These are phyloP conservation scores for Athalia rosae DNA, from an alignment of 2,888 invertebrate genomes.

Conservation along the genomic window DNA sequence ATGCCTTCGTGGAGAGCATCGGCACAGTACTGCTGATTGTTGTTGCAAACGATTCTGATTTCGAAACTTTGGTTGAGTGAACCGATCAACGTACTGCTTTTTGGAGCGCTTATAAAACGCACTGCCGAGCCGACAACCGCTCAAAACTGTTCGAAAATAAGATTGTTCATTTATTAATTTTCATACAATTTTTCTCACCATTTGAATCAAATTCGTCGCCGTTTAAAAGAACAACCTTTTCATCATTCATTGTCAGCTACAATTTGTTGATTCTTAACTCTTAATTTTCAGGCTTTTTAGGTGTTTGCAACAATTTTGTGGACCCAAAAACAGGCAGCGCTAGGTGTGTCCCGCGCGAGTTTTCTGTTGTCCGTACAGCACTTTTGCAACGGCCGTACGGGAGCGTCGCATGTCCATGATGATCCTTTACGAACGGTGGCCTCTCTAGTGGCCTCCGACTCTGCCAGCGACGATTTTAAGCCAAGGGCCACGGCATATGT, in stretches of 20 bases:
- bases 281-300: too few species aligned
- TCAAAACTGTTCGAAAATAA: conserved; percentile 28
- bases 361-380: too few species aligned
- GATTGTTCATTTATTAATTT: conserved; percentile 19
- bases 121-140: not conserved
- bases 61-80: not conserved
- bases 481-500: not conserved
- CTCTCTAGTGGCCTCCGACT: too few species aligned
- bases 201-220: conserved; percentile 32
- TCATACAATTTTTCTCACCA: conserved; percentile 26
- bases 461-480: too few species aligned
- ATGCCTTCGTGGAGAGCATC: not conserved
- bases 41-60: not conserved
- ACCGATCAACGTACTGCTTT: not conserved
- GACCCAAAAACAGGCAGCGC: too few species aligned
- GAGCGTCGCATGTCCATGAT: too few species aligned
- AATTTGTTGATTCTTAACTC: not conserved
- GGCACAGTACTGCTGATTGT: not conserved
- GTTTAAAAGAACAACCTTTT: conserved; percentile 27
- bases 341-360: too few species aligned
- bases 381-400: too few species aligned
- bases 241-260: conserved; percentile 20
- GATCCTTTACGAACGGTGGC: too few species aligned
- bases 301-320: too few species aligned
- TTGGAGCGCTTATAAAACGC: conserved; percentile 16